A percentile compares a stretch with the other conserved stretches of the same genome.
These are phyloP conservation scores for Threskiornis aethiopicus DNA, from an alignment of 2,797 vertebrate genomes.

Conservation along the genomic window DNA sequence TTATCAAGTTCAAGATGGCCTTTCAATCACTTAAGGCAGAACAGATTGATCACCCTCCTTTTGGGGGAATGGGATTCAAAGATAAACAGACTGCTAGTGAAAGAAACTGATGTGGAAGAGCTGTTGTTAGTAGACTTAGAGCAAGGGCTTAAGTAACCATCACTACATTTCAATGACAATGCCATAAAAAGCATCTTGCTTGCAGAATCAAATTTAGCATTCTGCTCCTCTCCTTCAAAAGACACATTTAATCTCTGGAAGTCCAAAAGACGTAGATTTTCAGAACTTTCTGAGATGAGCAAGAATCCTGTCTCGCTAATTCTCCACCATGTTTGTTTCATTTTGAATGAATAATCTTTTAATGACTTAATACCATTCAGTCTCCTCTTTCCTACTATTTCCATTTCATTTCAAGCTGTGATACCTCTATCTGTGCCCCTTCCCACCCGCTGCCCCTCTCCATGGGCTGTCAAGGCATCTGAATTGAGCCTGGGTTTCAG, in stretches of 20 bases:
- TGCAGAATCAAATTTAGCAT: neutral
- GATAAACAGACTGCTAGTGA: neutral
- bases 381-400: neutral
- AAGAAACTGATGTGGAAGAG: neutral
- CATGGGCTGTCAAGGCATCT: neutral
- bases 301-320: neutral
- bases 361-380: neutral
- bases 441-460: neutral
- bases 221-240: neutral
- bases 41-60: neutral
- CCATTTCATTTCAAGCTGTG: neutral
- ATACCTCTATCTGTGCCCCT: neutral
- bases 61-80: neutral
- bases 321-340: neutral
- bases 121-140: neutral
- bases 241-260: neutral
- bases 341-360: neutral
- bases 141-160: neutral
- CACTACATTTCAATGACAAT: neutral
- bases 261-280: neutral
- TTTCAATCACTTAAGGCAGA: neutral
- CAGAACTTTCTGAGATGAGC: neutral
- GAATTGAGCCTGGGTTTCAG: neutral
- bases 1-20: neutral
- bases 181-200: neutral